Evolutionary conservation across 2,888 invertebrate species (phyloP).

Genomic region (Macrosiphum euphorbiae): DNA sequence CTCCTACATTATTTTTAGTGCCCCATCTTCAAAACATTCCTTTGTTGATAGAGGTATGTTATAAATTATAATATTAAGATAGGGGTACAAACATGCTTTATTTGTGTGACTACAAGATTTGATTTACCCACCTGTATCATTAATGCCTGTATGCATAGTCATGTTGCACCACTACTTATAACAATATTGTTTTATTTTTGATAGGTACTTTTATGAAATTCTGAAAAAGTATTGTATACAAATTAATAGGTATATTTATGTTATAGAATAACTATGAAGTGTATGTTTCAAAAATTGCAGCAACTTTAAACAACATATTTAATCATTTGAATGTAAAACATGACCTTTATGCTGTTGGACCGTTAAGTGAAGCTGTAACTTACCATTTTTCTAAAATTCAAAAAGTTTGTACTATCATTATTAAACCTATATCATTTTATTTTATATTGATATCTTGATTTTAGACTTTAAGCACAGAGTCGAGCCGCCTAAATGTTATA

Average conservation of each 20-base stretch:
- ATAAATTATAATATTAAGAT: not conserved
- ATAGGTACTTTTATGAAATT: not conserved
- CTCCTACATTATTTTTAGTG: slow-evolving; percentile 53
- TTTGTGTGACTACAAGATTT: not conserved
- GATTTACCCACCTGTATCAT: not conserved
- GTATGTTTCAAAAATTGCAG: slow-evolving; percentile 48
- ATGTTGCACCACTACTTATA: not conserved
- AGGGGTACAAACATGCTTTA: not conserved
- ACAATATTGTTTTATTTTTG: not conserved
- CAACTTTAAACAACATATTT: slow-evolving; percentile 55
- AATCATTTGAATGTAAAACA: slow-evolving; percentile 57
- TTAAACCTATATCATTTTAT: not conserved
- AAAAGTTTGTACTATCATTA: not conserved
- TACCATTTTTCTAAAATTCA: slow-evolving; percentile 55
- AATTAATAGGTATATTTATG: not conserved
- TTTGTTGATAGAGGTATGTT: slow-evolving; percentile 46
- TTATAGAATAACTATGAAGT: slow-evolving; percentile 46
- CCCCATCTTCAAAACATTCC: slow-evolving; percentile 57
- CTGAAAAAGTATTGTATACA: not conserved
- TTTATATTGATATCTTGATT: slow-evolving; percentile 24
- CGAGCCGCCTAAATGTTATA: slow-evolving; percentile 49
- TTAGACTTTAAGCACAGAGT: slow-evolving; percentile 29
- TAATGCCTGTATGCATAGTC: not conserved
- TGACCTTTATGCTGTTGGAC: slow-evolving; percentile 54
- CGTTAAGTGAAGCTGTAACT: slow-evolving; percentile 55